Evolutionary conservation across 2,888 invertebrate species (phyloP), one percentile per base, ranked within the genome.

Genomic region (Smittia aterrima): DNA sequence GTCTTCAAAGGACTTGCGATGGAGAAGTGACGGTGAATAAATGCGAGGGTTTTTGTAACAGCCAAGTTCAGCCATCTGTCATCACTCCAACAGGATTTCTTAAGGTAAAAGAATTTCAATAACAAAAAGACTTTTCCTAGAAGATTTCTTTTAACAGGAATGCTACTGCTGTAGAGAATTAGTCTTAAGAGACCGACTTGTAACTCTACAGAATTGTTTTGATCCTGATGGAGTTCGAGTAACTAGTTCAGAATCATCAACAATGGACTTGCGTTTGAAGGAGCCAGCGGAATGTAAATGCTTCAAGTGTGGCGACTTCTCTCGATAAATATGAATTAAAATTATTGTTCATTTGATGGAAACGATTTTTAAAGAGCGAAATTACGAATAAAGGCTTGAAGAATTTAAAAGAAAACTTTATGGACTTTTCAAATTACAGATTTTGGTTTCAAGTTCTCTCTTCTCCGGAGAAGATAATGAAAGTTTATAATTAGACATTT

Each of bases 101-200:
- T 76, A 96, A 95, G 32, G 32, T 32, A 9, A 32, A n/a, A n/a
- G n/a, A n/a, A n/a, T n/a, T n/a, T n/a, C n/a, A 88, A 92, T 92
- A 83, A 70, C 67, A 75, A 74, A 74, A 66, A 7, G 13, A 24
- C 22, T 25, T 93, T 32, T 9, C 9, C 9, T 32, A 32, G 32
- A 32, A 6, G 32, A 32, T 9, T 32, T 9, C 9, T 3, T 32
- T 32, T 32, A 32, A 32, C 9, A 32, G 95, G 95, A 95, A 84
- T 96, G 96, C 81, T 94, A 90, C 80, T 96, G 96, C 83, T 96
- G 95, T 80, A 87, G 94, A 75, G 96, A 96, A 82, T 92, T 92
- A 78, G 92, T 89, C 80, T 86, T 96, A 66, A 87, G 93, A 75
- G 93, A 93, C 79, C 87, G 94, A 77, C 84, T 90, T 71, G 90